Percentiles rank a stretch among this genome's conserved stretches.
Conservation (phyloP, 2,113 vertebrate species). For the Pygoscelis adeliae region DNA sequence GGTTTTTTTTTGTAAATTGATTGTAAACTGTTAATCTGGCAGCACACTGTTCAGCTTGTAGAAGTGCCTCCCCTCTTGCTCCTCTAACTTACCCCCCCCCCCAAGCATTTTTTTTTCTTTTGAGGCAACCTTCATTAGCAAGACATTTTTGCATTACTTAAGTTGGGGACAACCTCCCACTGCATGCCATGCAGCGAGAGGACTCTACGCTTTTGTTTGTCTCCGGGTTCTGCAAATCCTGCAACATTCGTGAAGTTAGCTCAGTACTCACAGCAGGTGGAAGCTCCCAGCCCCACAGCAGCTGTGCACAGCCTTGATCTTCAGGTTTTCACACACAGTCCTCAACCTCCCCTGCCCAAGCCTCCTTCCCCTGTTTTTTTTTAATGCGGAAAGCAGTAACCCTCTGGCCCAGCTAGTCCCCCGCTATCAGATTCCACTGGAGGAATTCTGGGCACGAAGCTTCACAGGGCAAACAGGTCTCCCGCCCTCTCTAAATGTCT, state of each 20-base stretch:
- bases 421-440: background rate
- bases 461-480: constrained; percentile 50
- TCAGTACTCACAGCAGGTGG: background rate
- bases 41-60: background rate
- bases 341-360: background rate
- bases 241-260: background rate
- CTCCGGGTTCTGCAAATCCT: background rate
- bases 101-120: background rate
- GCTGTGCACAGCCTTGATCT: constrained; percentile 20
- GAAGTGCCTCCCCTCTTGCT: background rate
- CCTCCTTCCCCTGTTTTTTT: background rate
- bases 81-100: background rate
- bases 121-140: background rate
- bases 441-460: constrained; percentile 80
- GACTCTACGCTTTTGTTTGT: background rate
- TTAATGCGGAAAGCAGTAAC: background rate
- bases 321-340: constrained; percentile 7
- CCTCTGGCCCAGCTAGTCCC: too few relatives aligned
- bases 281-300: background rate
- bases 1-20: background rate
- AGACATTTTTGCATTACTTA: background rate
- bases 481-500: background rate
- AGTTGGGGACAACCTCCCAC: background rate
- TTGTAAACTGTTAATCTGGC: background rate
- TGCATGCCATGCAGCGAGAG: rapidly evolving